These are phyloP conservation scores for Aspiorhynchus laticeps DNA, from an alignment of 2,113 vertebrate species.

Conservation along the genomic window DNA sequence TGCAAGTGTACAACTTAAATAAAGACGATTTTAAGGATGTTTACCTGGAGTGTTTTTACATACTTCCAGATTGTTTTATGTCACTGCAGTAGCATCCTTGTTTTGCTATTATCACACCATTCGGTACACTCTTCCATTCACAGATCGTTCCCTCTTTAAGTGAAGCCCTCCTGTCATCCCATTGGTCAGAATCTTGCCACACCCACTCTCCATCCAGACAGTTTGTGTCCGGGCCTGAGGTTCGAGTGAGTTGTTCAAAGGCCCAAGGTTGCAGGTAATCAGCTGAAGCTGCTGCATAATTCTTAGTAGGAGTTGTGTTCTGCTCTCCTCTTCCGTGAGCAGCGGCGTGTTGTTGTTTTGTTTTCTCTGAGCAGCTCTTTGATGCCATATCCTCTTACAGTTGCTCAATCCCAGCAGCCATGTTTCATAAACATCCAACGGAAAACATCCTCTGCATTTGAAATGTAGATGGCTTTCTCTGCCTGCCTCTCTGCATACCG, in stretches of 20 bases:
- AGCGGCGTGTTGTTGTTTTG: constrained; percentile 64
- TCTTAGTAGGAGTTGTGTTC: constrained; percentile 63
- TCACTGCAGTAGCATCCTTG: constrained; percentile 62
- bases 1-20: neutral
- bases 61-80: constrained; percentile 52
- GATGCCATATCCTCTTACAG: constrained; percentile 78
- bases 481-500: constrained; percentile 71
- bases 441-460: constrained; percentile 80
- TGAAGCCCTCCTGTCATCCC: neutral
- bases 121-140: neutral
- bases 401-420: constrained; percentile 74
- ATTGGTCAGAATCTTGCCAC: neutral
- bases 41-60: constrained; percentile 8
- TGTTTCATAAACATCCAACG: constrained; percentile 78
- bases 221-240: neutral
- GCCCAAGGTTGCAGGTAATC: constrained; percentile 7
- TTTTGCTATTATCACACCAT: constrained; percentile 64
- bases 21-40: neutral
- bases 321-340: constrained; percentile 24
- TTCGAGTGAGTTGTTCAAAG: neutral
- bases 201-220: neutral
- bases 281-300: constrained; percentile 48
- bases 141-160: neutral
- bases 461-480: constrained; percentile 75
- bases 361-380: constrained; percentile 76